Evolutionary conservation across 2,888 invertebrate genomes (phyloP), one percentile per base, ranked within the genome.

Genomic region (Rotaria magnacalcarata): DNA sequence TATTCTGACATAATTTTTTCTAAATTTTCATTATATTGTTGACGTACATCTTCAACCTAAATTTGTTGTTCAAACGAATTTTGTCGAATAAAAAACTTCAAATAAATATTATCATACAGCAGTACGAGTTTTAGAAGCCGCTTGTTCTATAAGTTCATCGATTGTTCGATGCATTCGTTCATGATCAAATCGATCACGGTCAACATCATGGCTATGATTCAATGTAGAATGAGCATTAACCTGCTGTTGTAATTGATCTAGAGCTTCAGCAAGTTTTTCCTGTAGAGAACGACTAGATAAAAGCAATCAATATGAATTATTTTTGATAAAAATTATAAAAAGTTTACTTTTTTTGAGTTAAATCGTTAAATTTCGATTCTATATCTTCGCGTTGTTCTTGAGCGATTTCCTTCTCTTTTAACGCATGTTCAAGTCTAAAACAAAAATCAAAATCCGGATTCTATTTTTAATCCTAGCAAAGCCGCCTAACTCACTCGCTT

Each of bases 1-100:
- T 80, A 80, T 80, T 80, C 75, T 80, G 43, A 4, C 75, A 80
- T 80, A 11, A 80, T 47, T 80, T 19, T 43, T 80, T 80, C 43
- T 47, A 80, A 47, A 80, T 80, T 80, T n/a, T 80, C 43, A 43
- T 80, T 80, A 80, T 80, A 80, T 47, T 80, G 75, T 80, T 80
- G 43, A 47, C 75, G 41, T 43, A 80, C 75, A 10, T 80, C 43
- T 80, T 80, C 75, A 47, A 80, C 75, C 75, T 80, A 80, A 6
- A 21, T 52, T 52, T 14, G 11, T 8, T 52, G 0, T 16, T 16
- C 14, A 52, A 52, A 16, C 0, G 16, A 52, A 16, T 16, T 11
- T 52, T 52, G 11, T 14, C 52, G 3, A 52, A 52, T 52, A 16
- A 11, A 52, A 52, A 16, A 52, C 3, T 52, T 16, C 4, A 52